Percentiles rank a stretch among this genome's conserved stretches.
Evolutionary conservation across 2,113 vertebrate species (phyloP).

Genomic region (Corvus cornix): DNA sequence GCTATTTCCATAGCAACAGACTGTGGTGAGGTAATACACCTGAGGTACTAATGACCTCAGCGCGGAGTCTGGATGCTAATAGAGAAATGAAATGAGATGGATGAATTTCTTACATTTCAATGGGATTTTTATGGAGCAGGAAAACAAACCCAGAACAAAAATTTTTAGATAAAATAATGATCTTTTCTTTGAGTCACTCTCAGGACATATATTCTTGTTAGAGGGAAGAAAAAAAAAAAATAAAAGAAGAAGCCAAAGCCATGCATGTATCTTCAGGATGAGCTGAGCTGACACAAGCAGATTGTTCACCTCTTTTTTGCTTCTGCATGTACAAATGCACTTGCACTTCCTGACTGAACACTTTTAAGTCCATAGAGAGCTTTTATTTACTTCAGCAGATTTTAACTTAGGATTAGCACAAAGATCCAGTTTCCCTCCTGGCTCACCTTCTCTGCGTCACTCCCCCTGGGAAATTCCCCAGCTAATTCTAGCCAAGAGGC

Average conservation of each 20-base stretch:
- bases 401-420: neutral
- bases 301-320: neutral
- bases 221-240: neutral
- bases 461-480: neutral
- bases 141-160: neutral
- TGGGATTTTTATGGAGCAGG: neutral
- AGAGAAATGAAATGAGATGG: constrained; percentile 4
- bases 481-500: neutral
- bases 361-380: neutral
- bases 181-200: neutral
- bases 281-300: constrained; percentile 31
- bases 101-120: neutral
- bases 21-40: constrained; percentile 46
- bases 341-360: neutral
- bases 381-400: neutral
- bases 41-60: constrained; percentile 48
- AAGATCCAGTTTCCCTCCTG: neutral
- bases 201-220: neutral
- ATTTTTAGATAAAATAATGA: neutral
- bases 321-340: neutral
- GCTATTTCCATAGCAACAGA: constrained; percentile 59
- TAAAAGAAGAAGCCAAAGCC: neutral
- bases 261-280: neutral
- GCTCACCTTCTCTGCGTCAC: neutral
- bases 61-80: neutral